Evolutionary conservation across 1,140 invertebrate genomes (phyloP), one percentile per base, ranked within the genome.

Genomic region (Bradysia coprophila): DNA sequence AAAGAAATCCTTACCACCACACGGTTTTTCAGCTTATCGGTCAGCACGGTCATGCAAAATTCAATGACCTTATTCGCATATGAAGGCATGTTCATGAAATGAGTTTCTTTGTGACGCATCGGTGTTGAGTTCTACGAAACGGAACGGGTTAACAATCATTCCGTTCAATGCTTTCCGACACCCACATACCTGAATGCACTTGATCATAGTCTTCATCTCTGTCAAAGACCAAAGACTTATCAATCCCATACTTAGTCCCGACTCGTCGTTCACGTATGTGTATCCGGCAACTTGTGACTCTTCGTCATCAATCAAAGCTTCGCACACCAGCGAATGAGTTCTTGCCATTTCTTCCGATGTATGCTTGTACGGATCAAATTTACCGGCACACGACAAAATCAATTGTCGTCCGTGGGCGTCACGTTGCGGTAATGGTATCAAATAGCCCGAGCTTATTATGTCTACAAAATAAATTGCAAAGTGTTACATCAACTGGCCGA

Each of bases 71-170:
- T 77, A 1, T 73, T 72, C 2, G 81, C 81, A 48, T 73, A 78
- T 38, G 71, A 66, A 0, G 83, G 82, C 39, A 88, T 77, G 53
- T 89, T 87, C 18, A 89, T 64, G 46, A 88, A 81, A 52, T 89
- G 83, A 1, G 85, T 81, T 47, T 79, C 67, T 54, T 89, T 89
- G 55, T 88, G 83, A 11, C 84, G 67, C 72, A 88, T 83, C 1
- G 86, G 86, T n/a, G 82, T 78, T 1, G 82, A 83, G 57, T 82
- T 85, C 78, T 84, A 64, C n/a, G 11, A 67, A 65, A 53, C 46
- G 40, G 6, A 18, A 22, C 38, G 16, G n/a, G n/a, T n/a, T n/a
- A n/a, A n/a, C n/a, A n/a, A n/a, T n/a, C n/a, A n/a, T n/a, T n/a
- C n/a, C n/a, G n/a, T n/a, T n/a, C n/a, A n/a, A n/a, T n/a, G n/a